A percentile compares a stretch with the other conserved stretches of the same genome.
Conservation (phyloP, 1,140 invertebrate genomes). For the Drosophila obscura region DNA sequence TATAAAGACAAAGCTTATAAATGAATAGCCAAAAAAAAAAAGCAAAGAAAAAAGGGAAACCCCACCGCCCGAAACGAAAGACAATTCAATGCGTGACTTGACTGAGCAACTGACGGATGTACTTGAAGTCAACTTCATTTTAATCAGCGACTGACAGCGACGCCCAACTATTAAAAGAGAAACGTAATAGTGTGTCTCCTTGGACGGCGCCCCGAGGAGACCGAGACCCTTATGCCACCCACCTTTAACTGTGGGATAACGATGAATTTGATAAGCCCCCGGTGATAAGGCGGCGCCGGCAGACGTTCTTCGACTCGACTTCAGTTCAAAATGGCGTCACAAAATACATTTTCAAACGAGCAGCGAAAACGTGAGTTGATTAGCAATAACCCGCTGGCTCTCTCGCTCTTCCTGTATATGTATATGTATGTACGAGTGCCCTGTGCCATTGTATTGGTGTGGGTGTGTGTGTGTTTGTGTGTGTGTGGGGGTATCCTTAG, state of each 20-base stretch:
- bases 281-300: slow-evolving; percentile 59
- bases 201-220: neutral
- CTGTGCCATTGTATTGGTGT: neutral
- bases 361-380: slow-evolving; percentile 81
- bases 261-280: slow-evolving; percentile 77
- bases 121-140: slow-evolving; percentile 74
- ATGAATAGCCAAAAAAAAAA: slow-evolving; percentile 36
- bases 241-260: slow-evolving; percentile 33
- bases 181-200: slow-evolving; percentile 64
- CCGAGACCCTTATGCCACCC: neutral
- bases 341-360: slow-evolving; percentile 81
- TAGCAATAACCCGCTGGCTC: slow-evolving; percentile 63
- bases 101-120: slow-evolving; percentile 68
- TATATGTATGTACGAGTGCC: neutral
- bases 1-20: slow-evolving; percentile 24
- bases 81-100: slow-evolving; percentile 75
- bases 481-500: slow-evolving; percentile 24
- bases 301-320: slow-evolving; percentile 54
- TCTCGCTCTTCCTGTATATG: slow-evolving; percentile 20
- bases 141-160: slow-evolving; percentile 72
- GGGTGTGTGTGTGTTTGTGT: too few relatives aligned
- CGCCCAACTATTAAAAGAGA: slow-evolving; percentile 53
- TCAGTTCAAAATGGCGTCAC: slow-evolving; percentile 78
- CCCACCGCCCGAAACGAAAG: slow-evolving; percentile 34
- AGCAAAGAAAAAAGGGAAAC: neutral